Percentiles rank a stretch among this genome's conserved stretches.
Evolutionary conservation across 2,113 vertebrate species (phyloP).

Genomic region (Saccopteryx bilineata): DNA sequence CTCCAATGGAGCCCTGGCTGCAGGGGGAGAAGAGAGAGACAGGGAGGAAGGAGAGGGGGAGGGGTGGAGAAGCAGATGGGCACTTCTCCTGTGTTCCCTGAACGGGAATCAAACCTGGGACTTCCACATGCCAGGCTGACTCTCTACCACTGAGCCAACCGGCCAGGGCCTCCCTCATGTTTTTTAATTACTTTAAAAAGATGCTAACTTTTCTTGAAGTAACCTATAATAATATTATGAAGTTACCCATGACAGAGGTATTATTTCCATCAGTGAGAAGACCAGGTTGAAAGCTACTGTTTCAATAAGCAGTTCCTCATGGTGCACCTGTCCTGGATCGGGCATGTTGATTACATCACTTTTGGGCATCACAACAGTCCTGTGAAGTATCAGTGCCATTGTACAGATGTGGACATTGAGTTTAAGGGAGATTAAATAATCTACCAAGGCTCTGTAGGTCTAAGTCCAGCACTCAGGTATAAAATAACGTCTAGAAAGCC

Average conservation of each 20-base stretch:
- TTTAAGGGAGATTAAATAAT: not conserved
- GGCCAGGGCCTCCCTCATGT: too few species aligned
- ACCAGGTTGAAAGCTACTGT: not conserved
- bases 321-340: not conserved
- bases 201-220: not conserved
- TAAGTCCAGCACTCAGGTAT: not conserved
- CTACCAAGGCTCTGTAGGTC: not conserved
- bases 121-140: too few species aligned
- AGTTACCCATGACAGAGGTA: not conserved
- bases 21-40: too few species aligned
- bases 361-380: not conserved
- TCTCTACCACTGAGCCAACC: too few species aligned
- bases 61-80: too few species aligned
- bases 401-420: slow-evolving; percentile 24
- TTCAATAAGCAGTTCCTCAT: accelerated
- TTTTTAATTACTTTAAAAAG: slow-evolving; percentile 37
- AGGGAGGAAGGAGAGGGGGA: too few species aligned
- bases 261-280: not conserved
- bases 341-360: not conserved
- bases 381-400: not conserved
- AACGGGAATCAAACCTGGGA: too few species aligned
- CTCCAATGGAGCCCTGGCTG: too few species aligned
- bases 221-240: not conserved
- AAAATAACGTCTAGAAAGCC: not conserved
- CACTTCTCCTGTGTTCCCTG: too few species aligned